Percentiles rank a stretch among this genome's conserved stretches.
Evolutionary conservation across 2,113 vertebrate species (phyloP).

Genomic region (Etheostoma cragini): DNA sequence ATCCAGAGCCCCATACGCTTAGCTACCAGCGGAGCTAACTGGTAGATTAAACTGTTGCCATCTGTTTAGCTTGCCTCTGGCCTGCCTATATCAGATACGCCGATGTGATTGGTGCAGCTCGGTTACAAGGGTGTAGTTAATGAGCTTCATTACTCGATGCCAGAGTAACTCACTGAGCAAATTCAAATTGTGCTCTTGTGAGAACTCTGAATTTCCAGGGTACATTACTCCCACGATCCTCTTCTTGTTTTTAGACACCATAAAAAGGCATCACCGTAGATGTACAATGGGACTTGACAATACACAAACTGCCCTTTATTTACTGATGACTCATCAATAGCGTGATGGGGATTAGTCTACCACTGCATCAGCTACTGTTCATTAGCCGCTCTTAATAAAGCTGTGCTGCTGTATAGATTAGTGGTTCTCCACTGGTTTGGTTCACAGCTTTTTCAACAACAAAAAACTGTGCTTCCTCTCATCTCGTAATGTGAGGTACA

Average conservation of each 20-base stretch:
- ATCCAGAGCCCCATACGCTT: too few relatives aligned
- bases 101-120: too few relatives aligned
- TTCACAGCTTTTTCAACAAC: constrained; percentile 32
- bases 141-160: too few relatives aligned
- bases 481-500: constrained; percentile 7
- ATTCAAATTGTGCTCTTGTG: too few relatives aligned
- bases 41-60: too few relatives aligned
- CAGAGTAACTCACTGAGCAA: too few relatives aligned
- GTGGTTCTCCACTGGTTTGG: constrained; percentile 19
- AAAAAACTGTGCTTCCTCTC: constrained; percentile 1
- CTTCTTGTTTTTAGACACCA: constrained; percentile 10
- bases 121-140: too few relatives aligned
- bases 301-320: constrained; percentile 40
- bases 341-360: constrained; percentile 28
- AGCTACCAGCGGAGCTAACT: too few relatives aligned
- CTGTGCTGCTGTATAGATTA: constrained; percentile 35
- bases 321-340: constrained; percentile 49
- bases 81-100: too few relatives aligned
- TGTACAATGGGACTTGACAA: constrained; percentile 24
- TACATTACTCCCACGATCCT: constrained; percentile 13
- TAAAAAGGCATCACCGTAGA: constrained; percentile 15
- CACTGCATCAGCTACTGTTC: constrained; percentile 26
- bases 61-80: too few relatives aligned
- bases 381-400: constrained; percentile 59
- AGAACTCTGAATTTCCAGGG: too few relatives aligned